Evolutionary conservation across 2,113 vertebrate genomes (phyloP), one percentile per base, ranked within the genome.

Genomic region (Nibea albiflora): DNA sequence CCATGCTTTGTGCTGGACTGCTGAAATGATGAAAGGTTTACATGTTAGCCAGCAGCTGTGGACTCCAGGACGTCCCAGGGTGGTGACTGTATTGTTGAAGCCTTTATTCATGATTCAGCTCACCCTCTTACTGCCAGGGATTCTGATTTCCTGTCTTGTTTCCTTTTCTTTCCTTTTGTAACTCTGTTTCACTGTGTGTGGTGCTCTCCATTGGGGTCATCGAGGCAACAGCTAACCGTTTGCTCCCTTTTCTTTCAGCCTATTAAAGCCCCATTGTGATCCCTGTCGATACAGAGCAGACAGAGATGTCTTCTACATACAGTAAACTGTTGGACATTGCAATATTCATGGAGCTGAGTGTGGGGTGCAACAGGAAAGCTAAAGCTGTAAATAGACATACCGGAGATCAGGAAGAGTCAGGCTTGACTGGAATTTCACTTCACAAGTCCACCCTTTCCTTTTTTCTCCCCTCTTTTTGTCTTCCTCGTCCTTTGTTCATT

Each of bases 281-380:
- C 54, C 42, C 65, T 35, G 39, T 83, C 44, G 52, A 81, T 79
- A 78, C 24, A 47, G 66, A 61, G 35, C 39, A 4, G 63, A 84
- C 80, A 80, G 20, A 89, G 60, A 86, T 85, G 65, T 88, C 82
- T 86, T 63, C 4, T 52, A 74, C 78, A 74, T 92, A 93, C 85
- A 81, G 89, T 88, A 90, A 91, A 90, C 78, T 83, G 68, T 71
- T 65, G 66, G 81, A 73, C 90, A 76, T 83, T 92, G 76, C 85
- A 90, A 87, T 91, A 92, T 92, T 89, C 85, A 93, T 90, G 73
- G 58, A 0, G 54, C 63, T 20, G 66, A 76, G 78, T 56, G 61
- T 83, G 47, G 72, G 83, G 67, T 65, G 70, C 84, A 78, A 77
- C 73, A 83, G 66, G 77, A 88, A 85, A 70, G 54, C 47, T 58